Evolutionary conservation across 23 tunicate species (phyloP).

Genomic region (Styela clava): DNA sequence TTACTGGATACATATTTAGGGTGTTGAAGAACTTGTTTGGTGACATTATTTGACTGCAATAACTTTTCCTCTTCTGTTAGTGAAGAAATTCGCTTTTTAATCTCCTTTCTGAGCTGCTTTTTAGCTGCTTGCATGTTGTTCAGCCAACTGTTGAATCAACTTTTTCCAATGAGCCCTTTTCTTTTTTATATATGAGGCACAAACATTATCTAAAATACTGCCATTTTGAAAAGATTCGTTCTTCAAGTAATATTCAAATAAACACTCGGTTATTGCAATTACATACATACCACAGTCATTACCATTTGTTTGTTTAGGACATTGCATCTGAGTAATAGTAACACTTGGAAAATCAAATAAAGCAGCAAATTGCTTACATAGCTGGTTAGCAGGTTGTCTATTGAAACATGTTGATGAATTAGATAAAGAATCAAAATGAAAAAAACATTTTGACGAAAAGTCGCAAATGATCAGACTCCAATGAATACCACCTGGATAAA

Average conservation of each 20-base stretch:
- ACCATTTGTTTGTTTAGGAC: conserved; percentile 24
- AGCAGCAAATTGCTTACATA: background rate
- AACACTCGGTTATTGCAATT: background rate
- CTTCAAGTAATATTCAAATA: background rate
- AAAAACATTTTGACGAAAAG: background rate
- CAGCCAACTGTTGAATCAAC: conserved; percentile 5
- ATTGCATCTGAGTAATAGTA: background rate
- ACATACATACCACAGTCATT: conserved; percentile 25
- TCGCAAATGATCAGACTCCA: conserved; percentile 37
- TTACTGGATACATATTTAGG: conserved; percentile 29
- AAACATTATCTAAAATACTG: background rate
- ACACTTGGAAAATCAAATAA: background rate
- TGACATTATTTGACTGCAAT: conserved; percentile 43
- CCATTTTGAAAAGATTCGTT: background rate
- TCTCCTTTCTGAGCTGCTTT: conserved; percentile 54
- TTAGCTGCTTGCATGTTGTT: conserved; percentile 76
- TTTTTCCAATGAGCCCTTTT: background rate
- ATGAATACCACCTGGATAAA: conserved; percentile 39
- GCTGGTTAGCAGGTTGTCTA: background rate
- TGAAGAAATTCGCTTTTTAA: conserved; percentile 38
- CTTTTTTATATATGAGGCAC: background rate
- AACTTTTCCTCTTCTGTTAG: conserved; percentile 45
- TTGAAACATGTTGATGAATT: background rate
- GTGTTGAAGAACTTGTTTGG: conserved; percentile 36
- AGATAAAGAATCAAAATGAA: conserved; percentile 30